Conservation (phyloP, 2,888 invertebrate species). For the Dolichopus griseipennis region DNA sequence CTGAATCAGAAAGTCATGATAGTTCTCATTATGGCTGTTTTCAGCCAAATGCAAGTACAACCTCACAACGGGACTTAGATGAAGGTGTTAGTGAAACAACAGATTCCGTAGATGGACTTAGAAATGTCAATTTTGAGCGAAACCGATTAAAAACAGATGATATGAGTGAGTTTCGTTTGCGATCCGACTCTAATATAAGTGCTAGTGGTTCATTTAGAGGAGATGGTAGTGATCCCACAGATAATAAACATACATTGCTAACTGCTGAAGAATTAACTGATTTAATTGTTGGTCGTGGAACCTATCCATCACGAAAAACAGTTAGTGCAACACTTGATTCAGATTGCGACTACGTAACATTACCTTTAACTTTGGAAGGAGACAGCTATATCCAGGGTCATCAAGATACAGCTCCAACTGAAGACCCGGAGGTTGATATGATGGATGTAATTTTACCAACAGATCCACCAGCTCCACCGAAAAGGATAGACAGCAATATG, state of each 20-base stretch:
- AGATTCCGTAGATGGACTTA: conserved; percentile 51
- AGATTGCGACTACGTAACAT: conserved; percentile 80
- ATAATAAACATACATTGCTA: conserved; percentile 62
- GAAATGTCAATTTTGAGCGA: conserved; percentile 30
- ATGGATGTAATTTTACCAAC: conserved; percentile 44
- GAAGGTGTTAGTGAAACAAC: conserved; percentile 37
- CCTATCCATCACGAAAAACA: conserved; percentile 67
- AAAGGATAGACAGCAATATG: conserved; percentile 55
- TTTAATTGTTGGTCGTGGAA: conserved; percentile 68
- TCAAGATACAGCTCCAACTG: conserved; percentile 53
- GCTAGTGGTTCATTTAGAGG: conserved; percentile 73
- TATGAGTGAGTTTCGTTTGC: conserved; percentile 50
- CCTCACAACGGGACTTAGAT: conserved; percentile 43
- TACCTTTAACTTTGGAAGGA: conserved; percentile 52
- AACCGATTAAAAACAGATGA: conserved; percentile 46
- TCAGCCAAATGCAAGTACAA: conserved; percentile 47
- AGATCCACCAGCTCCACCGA: conserved; percentile 59
- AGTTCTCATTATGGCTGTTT: conserved; percentile 52
- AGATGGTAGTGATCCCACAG: conserved; percentile 82
- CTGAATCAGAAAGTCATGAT: conserved; percentile 48
- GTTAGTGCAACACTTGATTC: conserved; percentile 80
- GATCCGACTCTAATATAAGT: conserved; percentile 72
- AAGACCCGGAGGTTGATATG: conserved; percentile 43
- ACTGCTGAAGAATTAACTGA: conserved; percentile 78
- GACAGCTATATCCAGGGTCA: conserved; percentile 53